These are phyloP conservation scores for Patella pellucida DNA, from an alignment of 2,888 invertebrate species.

Conservation along the genomic window DNA sequence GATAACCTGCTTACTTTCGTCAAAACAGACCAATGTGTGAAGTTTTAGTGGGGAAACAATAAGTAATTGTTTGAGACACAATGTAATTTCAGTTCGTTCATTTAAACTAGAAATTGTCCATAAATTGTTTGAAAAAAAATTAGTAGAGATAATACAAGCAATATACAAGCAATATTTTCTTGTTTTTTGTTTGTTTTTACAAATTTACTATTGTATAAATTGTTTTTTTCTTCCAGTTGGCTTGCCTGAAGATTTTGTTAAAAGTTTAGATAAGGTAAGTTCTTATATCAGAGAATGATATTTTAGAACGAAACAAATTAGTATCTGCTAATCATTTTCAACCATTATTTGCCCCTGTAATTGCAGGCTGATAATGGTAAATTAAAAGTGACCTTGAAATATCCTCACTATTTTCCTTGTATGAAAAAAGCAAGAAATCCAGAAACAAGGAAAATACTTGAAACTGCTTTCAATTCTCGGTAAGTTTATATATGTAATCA, in stretches of 20 bases:
- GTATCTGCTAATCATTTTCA: too few relatives aligned
- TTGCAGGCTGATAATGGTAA: slow-evolving; percentile 68
- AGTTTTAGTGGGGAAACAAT: too few relatives aligned
- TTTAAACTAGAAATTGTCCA: too few relatives aligned
- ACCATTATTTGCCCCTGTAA: not conserved
- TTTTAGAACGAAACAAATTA: not conserved
- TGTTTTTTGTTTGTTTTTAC: not conserved
- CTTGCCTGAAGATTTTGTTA: slow-evolving; percentile 64
- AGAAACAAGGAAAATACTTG: slow-evolving; percentile 69
- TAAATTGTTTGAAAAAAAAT: too few relatives aligned
- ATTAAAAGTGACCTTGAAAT: slow-evolving; percentile 72
- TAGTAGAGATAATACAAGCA: not conserved
- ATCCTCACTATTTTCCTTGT: slow-evolving; percentile 73
- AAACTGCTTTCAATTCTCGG: slow-evolving; percentile 72
- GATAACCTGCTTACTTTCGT: not conserved
- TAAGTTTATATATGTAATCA: slow-evolving; percentile 38
- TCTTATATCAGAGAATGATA: not conserved
- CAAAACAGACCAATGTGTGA: too few relatives aligned
- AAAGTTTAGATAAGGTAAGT: slow-evolving; percentile 62
- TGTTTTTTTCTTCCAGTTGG: slow-evolving; percentile 57
- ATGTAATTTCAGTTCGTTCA: too few relatives aligned
- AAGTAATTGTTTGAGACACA: too few relatives aligned
- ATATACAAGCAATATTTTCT: not conserved
- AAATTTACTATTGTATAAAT: not conserved
- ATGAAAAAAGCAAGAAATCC: slow-evolving; percentile 72